Evolutionary conservation across 2,113 vertebrate species (phyloP), one percentile per base, ranked within the genome.

Genomic region (Gallinago jamesoni): DNA sequence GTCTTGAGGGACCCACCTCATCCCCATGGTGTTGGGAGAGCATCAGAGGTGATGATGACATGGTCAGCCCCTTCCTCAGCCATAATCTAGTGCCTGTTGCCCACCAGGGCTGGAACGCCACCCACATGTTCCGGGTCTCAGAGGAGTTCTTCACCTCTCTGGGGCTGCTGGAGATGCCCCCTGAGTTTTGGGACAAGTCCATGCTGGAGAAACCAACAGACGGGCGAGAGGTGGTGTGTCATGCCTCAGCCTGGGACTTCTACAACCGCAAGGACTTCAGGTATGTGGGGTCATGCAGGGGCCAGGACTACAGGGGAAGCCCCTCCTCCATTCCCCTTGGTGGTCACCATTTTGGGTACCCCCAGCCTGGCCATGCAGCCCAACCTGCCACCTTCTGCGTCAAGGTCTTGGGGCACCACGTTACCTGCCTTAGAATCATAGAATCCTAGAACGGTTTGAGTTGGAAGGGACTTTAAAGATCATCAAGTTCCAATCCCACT

Each of bases 171-270:
- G 37, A 87, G 63, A 99, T 99, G 99, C 99, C 99, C 2, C 27
- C 79, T 0, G 98, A 99, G 47, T 99, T 99, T 92, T 99, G 99
- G 99, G 7, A 97, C 0, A 78, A 96, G 56, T 99, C 99, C 7
- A 99, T 99, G 99, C 95, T 99, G 94, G 99, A 98, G 94, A 99
- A 99, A 60, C 99, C 99, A 1, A 60, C 39, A 0, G 98, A 99
- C 0, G 98, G 97, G 18, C 96, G 98, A 11, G 99, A 99, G 67
- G 99, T 99, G 83, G 99, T 99, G 87, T 99, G 99, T 39, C 99
- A 99, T 0, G 99, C 99, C 6, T 99, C 99, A 0, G 99, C 99
- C 82, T 99, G 99, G 99, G 99, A 99, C 97, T 99, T 99, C 97
- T 99, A 99, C 98, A 99, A 99, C 96, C 98, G 99, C 89, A 99